These are phyloP conservation scores for Mungos mungo DNA, from an alignment of 2,113 vertebrate genomes.

Conservation along the genomic window DNA sequence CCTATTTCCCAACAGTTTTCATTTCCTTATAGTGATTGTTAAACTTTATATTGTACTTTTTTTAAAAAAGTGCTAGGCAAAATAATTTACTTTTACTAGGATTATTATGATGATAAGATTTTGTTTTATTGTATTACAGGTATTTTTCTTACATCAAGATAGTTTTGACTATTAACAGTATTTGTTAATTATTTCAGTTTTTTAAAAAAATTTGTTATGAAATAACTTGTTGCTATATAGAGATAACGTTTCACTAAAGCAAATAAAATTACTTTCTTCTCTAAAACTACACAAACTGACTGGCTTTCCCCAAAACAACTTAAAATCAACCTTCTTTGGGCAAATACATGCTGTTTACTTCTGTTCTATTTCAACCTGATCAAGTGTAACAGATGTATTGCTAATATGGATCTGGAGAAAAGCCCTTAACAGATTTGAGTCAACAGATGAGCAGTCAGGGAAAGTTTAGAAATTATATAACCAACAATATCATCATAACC, in stretches of 20 bases:
- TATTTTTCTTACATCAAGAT: background rate
- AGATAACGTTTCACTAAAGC: background rate
- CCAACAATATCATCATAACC: constrained; percentile 47
- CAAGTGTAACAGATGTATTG: constrained; percentile 53
- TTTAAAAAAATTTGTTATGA: background rate
- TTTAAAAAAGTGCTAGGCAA: background rate
- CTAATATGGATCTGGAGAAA: constrained; percentile 60
- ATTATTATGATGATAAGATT: background rate
- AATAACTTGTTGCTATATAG: background rate
- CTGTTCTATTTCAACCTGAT: constrained; percentile 40
- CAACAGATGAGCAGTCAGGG: constrained; percentile 65
- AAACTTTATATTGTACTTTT: background rate
- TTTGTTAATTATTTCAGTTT: background rate
- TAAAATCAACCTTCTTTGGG: constrained; percentile 38
- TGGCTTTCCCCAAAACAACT: constrained; percentile 4
- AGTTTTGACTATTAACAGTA: background rate
- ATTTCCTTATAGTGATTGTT: background rate
- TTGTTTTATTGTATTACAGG: background rate
- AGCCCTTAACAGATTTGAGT: constrained; percentile 38
- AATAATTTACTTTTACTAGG: background rate
- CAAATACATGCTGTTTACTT: constrained; percentile 48
- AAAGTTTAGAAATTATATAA: constrained; percentile 58
- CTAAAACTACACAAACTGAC: constrained; percentile 34
- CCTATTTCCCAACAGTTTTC: background rate
- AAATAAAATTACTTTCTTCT: constrained; percentile 3